Base-by-base conservation (phyloP, 92 coral and sea anemone species). In the Porites cylindrica region DNA sequence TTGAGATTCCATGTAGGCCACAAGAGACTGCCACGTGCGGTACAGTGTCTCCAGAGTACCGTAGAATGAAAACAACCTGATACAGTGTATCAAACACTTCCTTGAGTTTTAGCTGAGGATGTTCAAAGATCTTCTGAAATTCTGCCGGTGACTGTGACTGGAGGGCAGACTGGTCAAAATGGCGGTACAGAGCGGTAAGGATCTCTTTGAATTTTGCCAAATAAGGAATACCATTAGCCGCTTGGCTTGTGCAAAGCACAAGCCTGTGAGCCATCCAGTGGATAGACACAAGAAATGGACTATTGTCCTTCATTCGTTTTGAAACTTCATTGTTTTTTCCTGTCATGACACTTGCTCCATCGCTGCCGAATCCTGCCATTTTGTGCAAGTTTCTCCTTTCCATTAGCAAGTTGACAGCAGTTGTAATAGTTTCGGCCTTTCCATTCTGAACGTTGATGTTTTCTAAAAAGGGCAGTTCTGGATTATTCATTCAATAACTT, bases 211-310 rank as follows among this genome's bases (percentile, higher is more conserved):
- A 86, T 17, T 19, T 66, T 14, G 68, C 24, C 43, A 86, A 21
- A 14, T 63, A 16, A 20, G 85, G 79, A n/a, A 80, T 80, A 26
- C 74, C 60, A 66, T 54, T 69, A 21, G 90, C 80, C 16, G 90
- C 90, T 63, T 87, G 85, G 69, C 77, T 64, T 18, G 88, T 84
- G 26, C 88, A 84, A 24, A 84, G 67, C 20, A 66, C 88, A 72
- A 59, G 88, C 51, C 72, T 66, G 69, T 86, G 86, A 13, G 85
- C 90, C 85, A 79, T 86, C 18, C 85, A 86, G 77, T 59, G 90
- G 1, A 86, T 29, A 64, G 69, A 62, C 12, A 80, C 75, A 17
- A 71, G 52, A 50, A 51, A 74, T 26, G 75, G 70, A 79, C 71
- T 79, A 11, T 47, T 47, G 29, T 67, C 66, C 62, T 53, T 56